Conservation (phyloP, 2,797 vertebrate genomes). For the Pangasius djambal region DNA sequence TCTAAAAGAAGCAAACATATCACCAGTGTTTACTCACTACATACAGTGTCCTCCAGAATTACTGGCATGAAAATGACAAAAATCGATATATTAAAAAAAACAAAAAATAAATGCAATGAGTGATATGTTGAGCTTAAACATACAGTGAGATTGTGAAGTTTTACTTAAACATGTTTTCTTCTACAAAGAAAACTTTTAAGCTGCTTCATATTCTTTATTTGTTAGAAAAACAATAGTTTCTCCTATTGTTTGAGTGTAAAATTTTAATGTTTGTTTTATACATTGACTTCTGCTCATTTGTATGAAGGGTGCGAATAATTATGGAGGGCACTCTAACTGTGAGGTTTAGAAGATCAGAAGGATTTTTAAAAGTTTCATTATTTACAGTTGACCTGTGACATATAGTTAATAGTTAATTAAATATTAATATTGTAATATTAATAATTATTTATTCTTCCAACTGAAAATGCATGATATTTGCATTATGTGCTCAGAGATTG, state of each 20-base stretch:
- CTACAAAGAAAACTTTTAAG: too few relatives aligned
- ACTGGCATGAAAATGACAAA: neutral
- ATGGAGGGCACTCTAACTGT: neutral
- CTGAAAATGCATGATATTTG: neutral
- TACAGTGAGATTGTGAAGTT: neutral
- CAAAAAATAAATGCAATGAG: neutral
- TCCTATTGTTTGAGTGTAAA: neutral
- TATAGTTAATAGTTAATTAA: too few relatives aligned
- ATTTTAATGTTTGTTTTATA: neutral
- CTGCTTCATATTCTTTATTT: neutral
- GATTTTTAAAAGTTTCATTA: neutral
- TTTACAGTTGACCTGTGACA: neutral
- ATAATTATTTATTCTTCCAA: neutral
- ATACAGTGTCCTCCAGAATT: neutral
- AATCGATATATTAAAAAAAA: neutral
- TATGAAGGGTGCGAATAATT: neutral
- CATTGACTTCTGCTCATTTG: neutral
- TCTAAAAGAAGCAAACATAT: neutral
- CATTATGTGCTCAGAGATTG: neutral
- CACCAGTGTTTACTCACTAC: neutral
- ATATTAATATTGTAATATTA: neutral
- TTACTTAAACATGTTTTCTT: neutral
- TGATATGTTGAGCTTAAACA: neutral
- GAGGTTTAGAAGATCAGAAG: neutral
- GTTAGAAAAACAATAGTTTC: neutral